These are phyloP conservation scores for Dryomyza anilis DNA, from an alignment of 2,888 invertebrate species.

Conservation along the genomic window DNA sequence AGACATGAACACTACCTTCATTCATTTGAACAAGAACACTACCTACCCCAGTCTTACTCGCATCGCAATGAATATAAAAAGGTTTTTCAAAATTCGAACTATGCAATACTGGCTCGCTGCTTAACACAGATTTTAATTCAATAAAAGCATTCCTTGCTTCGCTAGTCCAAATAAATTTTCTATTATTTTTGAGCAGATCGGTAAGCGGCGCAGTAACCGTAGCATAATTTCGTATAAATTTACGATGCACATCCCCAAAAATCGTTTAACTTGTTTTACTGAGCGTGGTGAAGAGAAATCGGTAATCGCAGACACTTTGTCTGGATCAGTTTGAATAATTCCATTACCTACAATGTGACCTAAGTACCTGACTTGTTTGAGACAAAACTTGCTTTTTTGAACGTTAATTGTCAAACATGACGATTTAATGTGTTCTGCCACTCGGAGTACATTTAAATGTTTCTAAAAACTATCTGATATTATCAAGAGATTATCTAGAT, in stretches of 20 bases:
- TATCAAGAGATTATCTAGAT: slow-evolving; percentile 22
- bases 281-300: slow-evolving; percentile 21
- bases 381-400: slow-evolving; percentile 9
- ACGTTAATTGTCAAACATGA: slow-evolving; percentile 21
- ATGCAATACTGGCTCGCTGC: slow-evolving; percentile 26
- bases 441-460: too few relatives aligned
- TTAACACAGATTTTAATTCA: background rate
- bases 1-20: background rate
- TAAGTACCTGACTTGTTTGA: slow-evolving; percentile 22
- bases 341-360: slow-evolving; percentile 28
- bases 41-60: background rate
- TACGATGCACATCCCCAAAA: slow-evolving; percentile 23
- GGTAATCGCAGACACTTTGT: slow-evolving; percentile 19
- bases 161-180: slow-evolving; percentile 15
- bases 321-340: slow-evolving; percentile 12
- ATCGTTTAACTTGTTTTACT: slow-evolving; percentile 17
- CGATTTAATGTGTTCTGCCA: background rate
- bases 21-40: background rate
- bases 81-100: slow-evolving; percentile 30
- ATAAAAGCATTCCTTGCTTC: slow-evolving; percentile 22
- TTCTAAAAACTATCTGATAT: too few relatives aligned
- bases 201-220: slow-evolving; percentile 16
- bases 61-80: slow-evolving; percentile 6
- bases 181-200: slow-evolving; percentile 6
- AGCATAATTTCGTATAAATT: slow-evolving; percentile 15